Conservation (phyloP, 2,888 invertebrate genomes). For the Seira ritae region DNA sequence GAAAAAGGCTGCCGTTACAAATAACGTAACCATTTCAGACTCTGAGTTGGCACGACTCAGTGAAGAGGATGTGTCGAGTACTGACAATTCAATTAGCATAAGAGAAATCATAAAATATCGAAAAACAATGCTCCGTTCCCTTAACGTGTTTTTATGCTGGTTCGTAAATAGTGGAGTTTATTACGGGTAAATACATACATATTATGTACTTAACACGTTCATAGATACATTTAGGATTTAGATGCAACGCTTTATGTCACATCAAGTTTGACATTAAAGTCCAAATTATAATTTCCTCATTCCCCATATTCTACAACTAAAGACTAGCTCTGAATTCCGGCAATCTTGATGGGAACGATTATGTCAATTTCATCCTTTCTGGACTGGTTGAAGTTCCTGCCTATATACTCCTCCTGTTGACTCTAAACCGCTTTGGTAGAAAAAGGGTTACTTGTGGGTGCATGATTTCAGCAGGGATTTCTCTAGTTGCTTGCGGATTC, state of each 20-base stretch:
- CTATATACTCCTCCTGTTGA: conserved; percentile 81
- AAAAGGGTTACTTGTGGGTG: conserved; percentile 83
- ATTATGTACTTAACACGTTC: too few relatives aligned
- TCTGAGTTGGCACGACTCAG: conserved; percentile 78
- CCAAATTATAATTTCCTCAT: too few relatives aligned
- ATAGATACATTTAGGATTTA: too few relatives aligned
- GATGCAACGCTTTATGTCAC: too few relatives aligned
- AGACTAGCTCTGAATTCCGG: conserved; percentile 85
- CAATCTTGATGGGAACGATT: conserved; percentile 83
- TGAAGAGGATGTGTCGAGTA: conserved; percentile 33
- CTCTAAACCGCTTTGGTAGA: conserved; percentile 84
- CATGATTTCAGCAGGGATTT: conserved; percentile 77
- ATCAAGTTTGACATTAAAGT: too few relatives aligned
- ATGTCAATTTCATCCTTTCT: conserved; percentile 84
- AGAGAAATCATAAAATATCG: conserved; percentile 78
- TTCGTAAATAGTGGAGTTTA: conserved; percentile 87
- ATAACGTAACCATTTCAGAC: conserved; percentile 79
- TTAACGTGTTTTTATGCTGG: conserved; percentile 85
- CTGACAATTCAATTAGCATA: conserved; percentile 59
- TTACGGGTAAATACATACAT: too few relatives aligned
- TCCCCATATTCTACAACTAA: too few relatives aligned
- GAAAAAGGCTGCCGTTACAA: conserved; percentile 81
- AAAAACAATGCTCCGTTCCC: conserved; percentile 76
- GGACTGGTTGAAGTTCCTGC: conserved; percentile 87
- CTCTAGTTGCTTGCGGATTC: conserved; percentile 72